Percentiles rank a stretch among this genome's conserved stretches.
phyloP scores from a whole-genome alignment of 2,113 vertebrate species.

The Cepphus grylle region DNA sequence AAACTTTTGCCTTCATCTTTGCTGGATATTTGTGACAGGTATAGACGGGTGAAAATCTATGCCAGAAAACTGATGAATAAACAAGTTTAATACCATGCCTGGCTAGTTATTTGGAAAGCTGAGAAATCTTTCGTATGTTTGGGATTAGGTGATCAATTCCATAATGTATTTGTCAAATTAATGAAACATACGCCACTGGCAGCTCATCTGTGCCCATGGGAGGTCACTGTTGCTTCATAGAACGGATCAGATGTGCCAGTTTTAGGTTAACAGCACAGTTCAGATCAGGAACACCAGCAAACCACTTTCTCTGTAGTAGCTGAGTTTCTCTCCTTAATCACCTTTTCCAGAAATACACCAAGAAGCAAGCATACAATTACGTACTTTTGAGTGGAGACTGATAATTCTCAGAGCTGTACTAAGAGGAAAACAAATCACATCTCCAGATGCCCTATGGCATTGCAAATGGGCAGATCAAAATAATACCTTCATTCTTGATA shows the following conservation, averaged over 20 bases:
- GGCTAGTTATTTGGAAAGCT: not conserved
- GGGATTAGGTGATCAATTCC: not conserved
- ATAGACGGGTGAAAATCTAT: accelerated
- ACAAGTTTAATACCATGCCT: accelerated
- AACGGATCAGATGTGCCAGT: accelerated
- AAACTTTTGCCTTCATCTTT: not conserved
- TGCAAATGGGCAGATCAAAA: not conserved
- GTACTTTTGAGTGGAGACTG: not conserved
- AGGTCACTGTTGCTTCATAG: conserved; percentile 48
- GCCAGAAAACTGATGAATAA: not conserved
- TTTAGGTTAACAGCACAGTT: not conserved
- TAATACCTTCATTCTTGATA: not conserved
- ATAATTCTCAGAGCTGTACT: not conserved
- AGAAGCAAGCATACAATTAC: not conserved
- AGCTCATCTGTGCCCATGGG: not conserved
- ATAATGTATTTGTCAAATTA: accelerated
- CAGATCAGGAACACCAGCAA: not conserved
- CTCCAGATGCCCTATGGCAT: not conserved
- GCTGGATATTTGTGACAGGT: not conserved
- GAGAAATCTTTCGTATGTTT: not conserved
- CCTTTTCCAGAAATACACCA: not conserved
- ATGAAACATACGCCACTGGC: accelerated
- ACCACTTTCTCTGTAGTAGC: not conserved
- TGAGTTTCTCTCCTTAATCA: not conserved
- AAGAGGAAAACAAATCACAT: not conserved